These are phyloP conservation scores for Phocides pigmalion DNA, from an alignment of 1,140 invertebrate genomes.

Conservation along the genomic window DNA sequence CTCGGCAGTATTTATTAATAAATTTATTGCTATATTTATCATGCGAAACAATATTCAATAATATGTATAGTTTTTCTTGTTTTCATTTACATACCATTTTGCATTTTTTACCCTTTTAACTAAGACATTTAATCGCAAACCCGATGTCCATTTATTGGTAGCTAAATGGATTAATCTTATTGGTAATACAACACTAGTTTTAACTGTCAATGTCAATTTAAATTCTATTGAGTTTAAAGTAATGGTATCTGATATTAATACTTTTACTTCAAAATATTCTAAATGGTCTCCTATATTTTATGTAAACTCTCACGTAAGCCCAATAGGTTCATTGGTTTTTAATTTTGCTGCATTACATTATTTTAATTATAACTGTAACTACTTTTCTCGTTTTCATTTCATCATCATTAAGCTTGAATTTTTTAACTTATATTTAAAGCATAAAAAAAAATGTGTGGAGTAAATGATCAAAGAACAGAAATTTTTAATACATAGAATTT, in stretches of 20 bases:
- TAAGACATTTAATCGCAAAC: too few species aligned
- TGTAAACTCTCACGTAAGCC: conserved; percentile 29
- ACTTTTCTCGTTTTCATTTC: conserved; percentile 18
- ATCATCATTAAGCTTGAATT: conserved; percentile 20
- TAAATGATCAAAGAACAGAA: not conserved
- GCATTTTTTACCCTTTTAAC: too few species aligned
- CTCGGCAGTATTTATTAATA: too few species aligned
- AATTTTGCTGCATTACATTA: conserved; percentile 13
- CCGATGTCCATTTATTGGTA: too few species aligned
- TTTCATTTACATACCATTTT: too few species aligned
- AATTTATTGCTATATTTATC: too few species aligned
- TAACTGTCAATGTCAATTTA: too few species aligned
- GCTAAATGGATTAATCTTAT: too few species aligned
- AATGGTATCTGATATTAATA: not conserved
- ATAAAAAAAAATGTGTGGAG: conserved; percentile 8
- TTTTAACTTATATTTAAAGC: not conserved
- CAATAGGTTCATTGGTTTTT: conserved; percentile 17
- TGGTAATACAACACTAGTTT: too few species aligned
- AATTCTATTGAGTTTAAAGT: not conserved
- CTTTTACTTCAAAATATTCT: not conserved
- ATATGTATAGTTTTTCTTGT: too few species aligned
- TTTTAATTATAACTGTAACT: conserved; percentile 6
- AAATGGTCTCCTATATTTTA: conserved; percentile 6
- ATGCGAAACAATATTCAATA: too few species aligned
- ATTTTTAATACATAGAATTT: conserved; percentile 1